Evolutionary conservation across 2,797 vertebrate genomes (phyloP).

Genomic region (Eurystomus glaucurus): DNA sequence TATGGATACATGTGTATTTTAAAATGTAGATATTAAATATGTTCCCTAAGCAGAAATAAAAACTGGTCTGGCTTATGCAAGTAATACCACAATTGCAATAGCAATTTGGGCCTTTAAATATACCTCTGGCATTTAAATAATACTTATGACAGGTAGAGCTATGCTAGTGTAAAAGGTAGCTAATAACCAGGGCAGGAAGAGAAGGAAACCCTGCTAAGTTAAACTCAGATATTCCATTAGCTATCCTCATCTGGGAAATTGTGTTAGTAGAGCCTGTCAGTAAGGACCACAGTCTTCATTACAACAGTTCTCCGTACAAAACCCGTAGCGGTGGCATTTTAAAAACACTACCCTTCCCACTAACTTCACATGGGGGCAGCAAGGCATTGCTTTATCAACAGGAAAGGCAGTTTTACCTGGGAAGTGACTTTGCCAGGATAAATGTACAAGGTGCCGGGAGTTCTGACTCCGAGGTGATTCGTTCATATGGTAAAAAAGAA

Average conservation of each 20-base stretch:
- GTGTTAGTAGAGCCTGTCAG: neutral
- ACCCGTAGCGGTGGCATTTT: fast-evolving
- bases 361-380: conserved; percentile 61
- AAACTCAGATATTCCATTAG: neutral
- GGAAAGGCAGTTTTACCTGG: neutral
- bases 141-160: neutral
- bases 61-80: neutral
- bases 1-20: conserved; percentile 4
- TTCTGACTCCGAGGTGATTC: neutral
- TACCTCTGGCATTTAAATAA: neutral
- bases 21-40: conserved; percentile 43
- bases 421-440: neutral
- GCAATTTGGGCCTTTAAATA: neutral
- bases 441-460: neutral
- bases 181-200: neutral
- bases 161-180: neutral
- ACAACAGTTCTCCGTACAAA: neutral
- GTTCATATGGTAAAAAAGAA: neutral
- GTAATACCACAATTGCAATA: neutral
- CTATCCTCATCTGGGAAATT: neutral
- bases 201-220: neutral
- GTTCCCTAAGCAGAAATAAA: conserved; percentile 55
- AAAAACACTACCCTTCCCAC: neutral
- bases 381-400: neutral
- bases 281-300: neutral